These are phyloP conservation scores for Phallusia fumigata DNA, from an alignment of 23 tunicate genomes.

Conservation along the genomic window DNA sequence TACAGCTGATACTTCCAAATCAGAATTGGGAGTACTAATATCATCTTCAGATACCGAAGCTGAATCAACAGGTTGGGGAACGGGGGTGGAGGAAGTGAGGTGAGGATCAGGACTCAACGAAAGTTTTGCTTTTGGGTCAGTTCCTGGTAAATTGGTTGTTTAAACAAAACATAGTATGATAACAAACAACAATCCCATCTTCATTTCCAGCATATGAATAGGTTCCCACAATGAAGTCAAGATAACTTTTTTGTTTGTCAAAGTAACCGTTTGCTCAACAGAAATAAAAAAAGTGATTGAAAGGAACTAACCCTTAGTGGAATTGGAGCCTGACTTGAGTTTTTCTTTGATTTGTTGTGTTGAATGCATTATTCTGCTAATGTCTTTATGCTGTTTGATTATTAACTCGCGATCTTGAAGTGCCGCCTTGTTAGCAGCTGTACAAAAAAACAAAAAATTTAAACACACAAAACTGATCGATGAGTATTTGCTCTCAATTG, in stretches of 20 bases:
- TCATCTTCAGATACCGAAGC: background rate
- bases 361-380: conserved; percentile 28
- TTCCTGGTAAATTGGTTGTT: background rate
- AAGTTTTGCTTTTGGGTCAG: background rate
- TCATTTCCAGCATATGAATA: too few relatives aligned
- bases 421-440: conserved; percentile 82
- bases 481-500: background rate
- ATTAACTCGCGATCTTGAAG: conserved; percentile 63
- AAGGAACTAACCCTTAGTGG: background rate
- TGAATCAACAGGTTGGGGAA: background rate
- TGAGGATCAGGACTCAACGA: background rate
- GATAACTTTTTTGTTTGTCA: too few relatives aligned
- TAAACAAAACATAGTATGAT: background rate
- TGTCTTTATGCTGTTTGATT: conserved; percentile 59
- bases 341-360: conserved; percentile 48
- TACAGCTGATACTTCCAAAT: background rate
- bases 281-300: background rate
- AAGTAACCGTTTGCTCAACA: too few relatives aligned
- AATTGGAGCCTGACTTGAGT: conserved; percentile 11
- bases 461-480: conserved; percentile 4
- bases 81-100: background rate
- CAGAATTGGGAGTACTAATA: background rate
- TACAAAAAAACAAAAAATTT: conserved; percentile 8
- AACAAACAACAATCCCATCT: too few relatives aligned
- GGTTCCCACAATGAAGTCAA: too few relatives aligned